Base-by-base conservation (phyloP, 2,888 invertebrate species). In the Phasia obesa region DNA sequence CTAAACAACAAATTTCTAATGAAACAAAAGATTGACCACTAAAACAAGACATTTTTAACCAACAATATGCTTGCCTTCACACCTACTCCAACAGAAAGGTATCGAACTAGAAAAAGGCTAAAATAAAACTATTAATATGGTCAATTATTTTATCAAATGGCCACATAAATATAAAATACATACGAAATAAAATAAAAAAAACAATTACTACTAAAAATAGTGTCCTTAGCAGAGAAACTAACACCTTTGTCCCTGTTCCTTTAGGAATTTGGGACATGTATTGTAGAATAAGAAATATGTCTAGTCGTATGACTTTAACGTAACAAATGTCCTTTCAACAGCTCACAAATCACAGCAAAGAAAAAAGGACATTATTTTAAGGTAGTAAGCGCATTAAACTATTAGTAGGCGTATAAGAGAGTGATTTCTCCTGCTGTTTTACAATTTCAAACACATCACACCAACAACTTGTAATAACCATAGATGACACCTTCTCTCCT, bases 101-200 rank as follows among this genome's bases (percentile, higher is more conserved):
- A 67, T 27, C 31, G 47, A 70, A 77, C 62, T 38, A 70, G 88
- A 87, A 88, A 88, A 88, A 88, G 88, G 87, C 87, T 87, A 87
- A 88, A 89, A 88, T 88, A 86, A 25, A 47, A 85, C 87, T 88
- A 89, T 89, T 89, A 88, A 88, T 89, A 89, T 87, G 87, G 87
- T 73, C 88, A 88, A 88, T 88, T 89, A 89, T 87, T 77, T 80
- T 75, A 67, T 77, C 51, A 67, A 73, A 77, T 80, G 44, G 47
- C 44, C 74, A 77, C 62, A 77, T 55, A 70, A 49, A 67, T 44
- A 59, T 42, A 60, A 71, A 71, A 51, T 38, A 60, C 35, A 49
- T 38, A 60, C 35, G 49, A 67, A 42, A 42, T 67, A 42, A 49
- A 7, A 55, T 53, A 55, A 53, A 67, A 67, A 7, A 55, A 67